Evolutionary conservation across 53 echinoderm and acorn worm species (phyloP), one percentile per base, ranked within the genome.

Genomic region (Paelopatides confundens): DNA sequence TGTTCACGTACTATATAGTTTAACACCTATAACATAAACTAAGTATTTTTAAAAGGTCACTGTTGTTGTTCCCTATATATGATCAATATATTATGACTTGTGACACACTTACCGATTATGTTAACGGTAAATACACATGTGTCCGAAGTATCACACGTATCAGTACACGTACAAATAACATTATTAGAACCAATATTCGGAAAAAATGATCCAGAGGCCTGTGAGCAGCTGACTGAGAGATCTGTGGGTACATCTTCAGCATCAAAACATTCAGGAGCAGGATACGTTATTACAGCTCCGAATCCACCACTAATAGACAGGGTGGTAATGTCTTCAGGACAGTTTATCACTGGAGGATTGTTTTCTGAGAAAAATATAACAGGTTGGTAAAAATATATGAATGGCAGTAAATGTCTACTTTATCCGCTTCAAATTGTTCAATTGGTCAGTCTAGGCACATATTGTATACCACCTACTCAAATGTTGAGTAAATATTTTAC

Each of bases 101-200:
- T 17, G 23, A 69, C 3, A 10, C n/a, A 74, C 76, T 85, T 89
- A 89, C 90, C 76, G 54, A 53, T 76, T 24, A 94, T 90, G 34
- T 88, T 88, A 3, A 94, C 90, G 8, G 82, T 69, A 70, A 90
- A 94, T 33, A 29, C 65, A 63, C 94, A 94, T 33, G 76, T 62
- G 49, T 69, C 88, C 15, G 81, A 31, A 65, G 92, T 90, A 66
- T 85, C 82, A 50, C 85, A 81, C 0, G 71, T 53, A 34, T 94
- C 94, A 9, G 86, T 88, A 69, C 85, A 94, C 38, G 90, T 87
- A 76, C 90, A 94, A 23, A 82, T 82, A 49, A 94, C 92, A 24
- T 34, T 29, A 5, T 86, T 90, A 30, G 31, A 47, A 3, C 62
- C 65, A 64, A 89, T 88, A 35, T 88, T 86, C 5, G 54, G 48